Evolutionary conservation across 30 jellyfish, hydroid and myxozoan species (phyloP), one percentile per base, ranked within the genome.

Genomic region (Hydra vulgaris): DNA sequence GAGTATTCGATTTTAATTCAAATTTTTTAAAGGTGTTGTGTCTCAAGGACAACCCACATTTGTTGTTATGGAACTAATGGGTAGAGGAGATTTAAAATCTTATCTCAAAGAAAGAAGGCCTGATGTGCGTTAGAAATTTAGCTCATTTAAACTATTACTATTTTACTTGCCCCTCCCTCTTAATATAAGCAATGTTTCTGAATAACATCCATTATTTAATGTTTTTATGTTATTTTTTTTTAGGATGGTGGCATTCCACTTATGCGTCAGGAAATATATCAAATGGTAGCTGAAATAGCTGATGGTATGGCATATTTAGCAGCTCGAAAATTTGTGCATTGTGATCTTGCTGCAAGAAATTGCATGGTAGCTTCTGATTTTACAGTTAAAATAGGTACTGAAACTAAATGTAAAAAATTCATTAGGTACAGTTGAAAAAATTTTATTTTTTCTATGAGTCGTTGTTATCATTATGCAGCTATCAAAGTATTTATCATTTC

Each of bases 261-360:
- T 19, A 74, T 68, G 52, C 95, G 79, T 0, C 95, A 87, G 7
- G 98, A 92, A 71, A 40, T 71, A 15, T 83, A 85, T 18, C 98
- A 92, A 56, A 92, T 92, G 96, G 89, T 95, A 23, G 98, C 98
- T 7, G 98, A 92, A 78, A 92, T 92, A 23, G 98, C 98, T 18
- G 98, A 92, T 73, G 98, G 98, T 52, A 92, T 92, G 98, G 89
- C 98, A 70, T 92, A 92, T 79, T 87, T 92, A 21, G 98, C 98
- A 12, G 89, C 98, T 8, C 83, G 95, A 21, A 86, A 92, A 66
- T 92, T 87, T 76, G 96, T 92, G 22, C 98, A 92, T 56, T 95
- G 98, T 56, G 98, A 92, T 77, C 79, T 92, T 52, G 98, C 98
- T 24, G 98, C 98, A 22, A 73, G 98, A 72, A 92, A 92, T 72